Percentiles rank a stretch among this genome's conserved stretches.
phyloP scores from a whole-genome alignment of 2,797 vertebrate species.

The Coregonus sp. region DNA sequence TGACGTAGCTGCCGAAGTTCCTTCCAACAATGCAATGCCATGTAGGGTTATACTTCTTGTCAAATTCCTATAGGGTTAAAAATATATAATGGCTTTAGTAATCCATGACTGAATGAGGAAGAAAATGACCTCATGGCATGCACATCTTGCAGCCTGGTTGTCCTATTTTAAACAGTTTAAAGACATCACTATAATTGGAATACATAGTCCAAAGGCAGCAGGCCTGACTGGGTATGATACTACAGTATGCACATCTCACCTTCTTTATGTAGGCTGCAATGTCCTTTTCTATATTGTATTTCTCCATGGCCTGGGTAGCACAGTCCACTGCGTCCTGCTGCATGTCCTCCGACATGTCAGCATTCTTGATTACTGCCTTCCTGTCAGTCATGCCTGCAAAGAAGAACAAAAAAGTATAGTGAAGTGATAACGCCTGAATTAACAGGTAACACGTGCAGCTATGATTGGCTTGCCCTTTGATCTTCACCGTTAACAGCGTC shows the following conservation, averaged over 20 bases:
- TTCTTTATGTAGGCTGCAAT: slow-evolving; percentile 99
- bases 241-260: slow-evolving; percentile 69
- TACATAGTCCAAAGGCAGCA: background rate
- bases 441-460: background rate
- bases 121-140: background rate
- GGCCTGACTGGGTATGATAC: background rate
- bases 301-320: slow-evolving; percentile 99
- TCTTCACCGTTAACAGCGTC: background rate
- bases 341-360: slow-evolving; percentile 99
- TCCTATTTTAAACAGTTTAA: background rate
- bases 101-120: background rate
- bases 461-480: background rate
- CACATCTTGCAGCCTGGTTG: background rate
- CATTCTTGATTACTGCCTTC: slow-evolving; percentile 99
- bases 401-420: background rate
- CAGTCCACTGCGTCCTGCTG: slow-evolving; percentile 99
- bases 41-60: slow-evolving; percentile 99
- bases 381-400: slow-evolving; percentile 91
- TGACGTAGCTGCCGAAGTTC: slow-evolving; percentile 99
- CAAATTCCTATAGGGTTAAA: slow-evolving; percentile 87
- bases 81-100: background rate
- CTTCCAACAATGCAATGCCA: slow-evolving; percentile 99
- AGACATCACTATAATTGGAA: background rate
- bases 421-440: background rate
- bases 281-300: slow-evolving; percentile 99